Percentiles rank a stretch among this genome's conserved stretches.
These are phyloP conservation scores for Oxyura jamaicensis DNA, from an alignment of 2,113 vertebrate genomes.

Conservation along the genomic window DNA sequence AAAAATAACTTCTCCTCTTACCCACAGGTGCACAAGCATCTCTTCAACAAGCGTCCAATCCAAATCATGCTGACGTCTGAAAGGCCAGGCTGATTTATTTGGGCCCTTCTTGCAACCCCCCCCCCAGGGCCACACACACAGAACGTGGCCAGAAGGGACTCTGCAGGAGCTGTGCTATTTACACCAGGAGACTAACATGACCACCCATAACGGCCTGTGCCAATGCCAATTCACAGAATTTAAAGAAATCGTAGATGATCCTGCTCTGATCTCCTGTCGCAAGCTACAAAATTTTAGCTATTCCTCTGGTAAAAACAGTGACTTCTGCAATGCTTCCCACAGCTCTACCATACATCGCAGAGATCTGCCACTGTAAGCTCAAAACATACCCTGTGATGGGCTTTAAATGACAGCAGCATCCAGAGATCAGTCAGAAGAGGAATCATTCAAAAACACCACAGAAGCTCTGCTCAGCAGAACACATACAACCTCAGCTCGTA, in stretches of 20 bases:
- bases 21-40: not conserved
- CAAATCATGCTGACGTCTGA: not conserved
- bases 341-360: rapidly evolving
- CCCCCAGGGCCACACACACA: not conserved
- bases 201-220: not conserved
- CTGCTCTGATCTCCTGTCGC: not conserved
- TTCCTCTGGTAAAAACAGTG: not conserved
- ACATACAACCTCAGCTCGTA: not conserved
- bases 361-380: not conserved
- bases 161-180: not conserved
- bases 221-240: not conserved
- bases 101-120: not conserved
- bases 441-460: not conserved
- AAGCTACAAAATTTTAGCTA: not conserved
- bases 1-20: constrained; percentile 52
- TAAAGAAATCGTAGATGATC: not conserved
- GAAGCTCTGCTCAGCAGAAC: not conserved
- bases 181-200: not conserved
- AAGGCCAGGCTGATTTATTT: not conserved
- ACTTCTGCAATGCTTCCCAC: not conserved
- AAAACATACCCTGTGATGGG: rapidly evolving
- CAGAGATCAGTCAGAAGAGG: not conserved
- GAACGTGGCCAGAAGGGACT: rapidly evolving
- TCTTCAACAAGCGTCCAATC: not conserved
- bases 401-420: not conserved